Base-by-base conservation (phyloP, 2,113 vertebrate genomes). In the Pterocles burchelli region DNA sequence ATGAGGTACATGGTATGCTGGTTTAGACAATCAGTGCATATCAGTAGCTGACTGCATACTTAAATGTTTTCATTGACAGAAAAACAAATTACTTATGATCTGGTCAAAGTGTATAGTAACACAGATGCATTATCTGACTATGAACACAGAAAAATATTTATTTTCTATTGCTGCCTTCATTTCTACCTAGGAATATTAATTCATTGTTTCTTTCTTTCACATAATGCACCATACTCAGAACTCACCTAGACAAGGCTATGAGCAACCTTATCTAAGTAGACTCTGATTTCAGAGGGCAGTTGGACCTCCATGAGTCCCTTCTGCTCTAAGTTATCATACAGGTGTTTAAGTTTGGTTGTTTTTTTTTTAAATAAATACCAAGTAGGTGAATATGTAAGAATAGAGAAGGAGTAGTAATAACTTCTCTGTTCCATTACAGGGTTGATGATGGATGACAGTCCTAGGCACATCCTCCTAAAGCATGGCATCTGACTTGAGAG, bases 1-100 rank as follows among this genome's bases (percentile, higher is more conserved):
- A 7, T 3, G 26, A 65, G 7, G 12, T 45, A 85, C 15, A n/a
- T 14, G 55, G 7, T 4, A 19, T 26, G 13, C 5, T 1, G 0
- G 6, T 90, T 86, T 70, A 75, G 34, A 51, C 2, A 34, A 62
- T 49, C 15, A 36, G 7, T 24, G 6, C 7, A 7, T 41, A n/a
- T 12, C 18, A 63, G 11, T 34, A 72, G 26, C 7, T 24, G 67
- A 48, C 38, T 52, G 33, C 17, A 41, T 25, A 25, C 0, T 4
- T 70, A 65, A 67, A 46, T 20, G 2, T 52, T 96, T 78, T 54
- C 11, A 77, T 34, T 92, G 66, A 34, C 31, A 85, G 31, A 2
- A 29, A 52, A 80, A 75, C 10, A 29, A 24, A 18, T 49, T 25
- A 54, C 25, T 29, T 74, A 0, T 25, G 22, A 59, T 16, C 10